These are phyloP conservation scores for Charadrius vociferus DNA, from an alignment of 2,113 vertebrate genomes.

Conservation along the genomic window DNA sequence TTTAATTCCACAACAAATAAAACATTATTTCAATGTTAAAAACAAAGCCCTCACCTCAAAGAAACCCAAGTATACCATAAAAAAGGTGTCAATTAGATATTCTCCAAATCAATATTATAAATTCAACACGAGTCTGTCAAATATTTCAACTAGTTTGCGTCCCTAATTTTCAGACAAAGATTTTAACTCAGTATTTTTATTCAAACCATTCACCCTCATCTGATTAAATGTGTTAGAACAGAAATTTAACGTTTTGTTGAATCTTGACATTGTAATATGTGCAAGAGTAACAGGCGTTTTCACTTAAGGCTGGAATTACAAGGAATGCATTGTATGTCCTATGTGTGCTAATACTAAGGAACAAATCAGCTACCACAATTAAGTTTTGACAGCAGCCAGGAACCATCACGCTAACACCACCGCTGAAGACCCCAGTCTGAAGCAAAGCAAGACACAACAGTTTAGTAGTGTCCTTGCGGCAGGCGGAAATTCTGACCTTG, in stretches of 20 bases:
- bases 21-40: background rate
- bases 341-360: background rate
- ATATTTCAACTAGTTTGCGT: background rate
- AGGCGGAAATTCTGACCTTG: background rate
- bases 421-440: background rate
- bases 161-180: background rate
- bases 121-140: background rate
- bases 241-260: background rate
- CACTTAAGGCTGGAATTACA: background rate
- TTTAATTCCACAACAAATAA: background rate
- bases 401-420: background rate
- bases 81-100: background rate
- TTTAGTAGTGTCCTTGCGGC: fast-evolving
- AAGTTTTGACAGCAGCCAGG: background rate
- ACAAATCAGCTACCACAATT: background rate
- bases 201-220: background rate
- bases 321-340: background rate
- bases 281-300: background rate
- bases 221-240: background rate
- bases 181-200: background rate
- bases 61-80: background rate
- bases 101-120: background rate
- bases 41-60: background rate
- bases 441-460: background rate
- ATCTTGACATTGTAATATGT: background rate